Base-by-base conservation (phyloP, 1,140 invertebrate species). In the Megalonaias nervosa region DNA sequence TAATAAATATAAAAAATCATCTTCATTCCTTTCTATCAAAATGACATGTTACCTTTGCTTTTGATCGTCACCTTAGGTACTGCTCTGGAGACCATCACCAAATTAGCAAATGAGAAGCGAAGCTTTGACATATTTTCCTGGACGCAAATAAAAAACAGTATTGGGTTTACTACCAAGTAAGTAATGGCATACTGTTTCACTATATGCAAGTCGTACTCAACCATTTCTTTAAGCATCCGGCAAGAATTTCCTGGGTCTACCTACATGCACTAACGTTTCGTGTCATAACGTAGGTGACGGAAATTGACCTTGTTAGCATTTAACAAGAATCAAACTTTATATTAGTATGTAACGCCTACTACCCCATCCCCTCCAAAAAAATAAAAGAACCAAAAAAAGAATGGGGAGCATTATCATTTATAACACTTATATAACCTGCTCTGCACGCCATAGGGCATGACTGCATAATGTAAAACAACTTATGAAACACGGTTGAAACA, bases 131-230 rank as follows among this genome's bases (percentile, higher is more conserved):
- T 79, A 57, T 78, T 4, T 78, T 78, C 58, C 68, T 78, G n/a
- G 76, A 78, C 31, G 76, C 76, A 23, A 64, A 78, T 71, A 78
- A 78, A 69, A 59, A 67, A 16, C 70, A 71, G 13, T 78, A 78
- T 26, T 55, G 67, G 17, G 66, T 73, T 13, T 78, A 78, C 38
- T 78, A 71, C 48, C 72, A 73, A 65, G 76, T 78, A 78, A 31
- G 17, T 69, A 19, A 19, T 23, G 23, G 19, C 19, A 4, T n/a
- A 9, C 19, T n/a, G n/a, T n/a, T n/a, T 62, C 19, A 11, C 13
- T n/a, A 62, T 62, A 62, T 62, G 6, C 13, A 62, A 11, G 23
- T 62, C 23, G 0, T n/a, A 62, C 11, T 0, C 9, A 48, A 6
- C 38, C 4, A 0, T 48, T 6, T 48, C 4, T 6, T 11, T 48